Percentiles rank a stretch among this genome's conserved stretches.
Conservation (phyloP, 2,797 vertebrate species). For the Thunnus albacares region DNA sequence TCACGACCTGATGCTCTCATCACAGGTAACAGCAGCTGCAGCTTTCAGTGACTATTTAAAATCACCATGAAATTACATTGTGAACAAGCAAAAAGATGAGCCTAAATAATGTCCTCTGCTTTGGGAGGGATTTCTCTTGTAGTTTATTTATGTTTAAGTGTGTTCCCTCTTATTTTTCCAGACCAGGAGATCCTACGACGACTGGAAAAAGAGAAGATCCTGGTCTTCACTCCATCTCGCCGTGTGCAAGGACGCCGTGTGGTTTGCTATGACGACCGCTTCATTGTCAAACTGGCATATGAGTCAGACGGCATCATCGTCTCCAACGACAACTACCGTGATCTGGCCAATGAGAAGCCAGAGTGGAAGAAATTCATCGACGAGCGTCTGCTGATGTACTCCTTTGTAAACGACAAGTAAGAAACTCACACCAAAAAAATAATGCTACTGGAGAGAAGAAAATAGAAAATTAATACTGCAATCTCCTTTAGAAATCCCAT, state of each 20-base stretch:
- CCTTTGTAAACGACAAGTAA: constrained; percentile 99
- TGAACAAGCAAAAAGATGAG: not conserved
- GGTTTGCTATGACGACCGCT: constrained; percentile 98
- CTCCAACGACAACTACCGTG: constrained; percentile 99
- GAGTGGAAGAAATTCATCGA: constrained; percentile 99
- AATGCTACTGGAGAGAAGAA: not conserved
- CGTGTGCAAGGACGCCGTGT: constrained; percentile 96
- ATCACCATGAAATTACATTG: not conserved
- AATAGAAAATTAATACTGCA: not conserved
- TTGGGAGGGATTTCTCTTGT: not conserved
- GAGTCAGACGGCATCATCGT: constrained; percentile 98
- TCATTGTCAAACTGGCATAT: constrained; percentile 97
- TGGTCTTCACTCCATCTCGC: constrained; percentile 97
- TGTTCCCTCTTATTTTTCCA: constrained; percentile 59
- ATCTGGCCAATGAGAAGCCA: constrained; percentile 96
- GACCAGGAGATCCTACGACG: constrained; percentile 96
- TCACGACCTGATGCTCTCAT: constrained; percentile 96
- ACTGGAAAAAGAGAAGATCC: constrained; percentile 96
- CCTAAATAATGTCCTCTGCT: not conserved
- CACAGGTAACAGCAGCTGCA: constrained; percentile 86
- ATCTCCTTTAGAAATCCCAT: no score
- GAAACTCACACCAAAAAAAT: constrained; percentile 50
- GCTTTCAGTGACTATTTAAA: not conserved
- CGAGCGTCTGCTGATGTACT: constrained; percentile 98
- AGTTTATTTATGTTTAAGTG: not conserved